phyloP scores from a whole-genome alignment of 2,113 vertebrate species.

The Antechinus stuartii region DNA sequence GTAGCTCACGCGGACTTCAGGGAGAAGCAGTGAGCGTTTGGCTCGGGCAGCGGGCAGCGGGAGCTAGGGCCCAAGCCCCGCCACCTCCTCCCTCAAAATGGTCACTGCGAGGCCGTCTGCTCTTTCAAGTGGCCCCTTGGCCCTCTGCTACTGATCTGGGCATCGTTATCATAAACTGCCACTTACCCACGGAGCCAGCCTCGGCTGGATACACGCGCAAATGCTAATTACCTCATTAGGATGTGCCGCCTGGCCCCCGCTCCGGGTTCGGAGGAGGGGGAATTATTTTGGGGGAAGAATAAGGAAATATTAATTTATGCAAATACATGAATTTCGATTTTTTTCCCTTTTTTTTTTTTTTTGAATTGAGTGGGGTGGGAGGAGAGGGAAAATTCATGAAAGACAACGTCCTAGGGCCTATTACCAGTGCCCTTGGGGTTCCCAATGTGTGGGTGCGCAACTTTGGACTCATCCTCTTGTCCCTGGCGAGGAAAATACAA shows the following conservation, averaged over 20 bases:
- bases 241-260: slow-evolving; percentile 78
- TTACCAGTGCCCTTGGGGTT: background rate
- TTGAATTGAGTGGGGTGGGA: background rate
- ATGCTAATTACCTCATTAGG: slow-evolving; percentile 83
- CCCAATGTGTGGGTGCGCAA: slow-evolving; percentile 10
- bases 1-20: slow-evolving; percentile 49
- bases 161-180: slow-evolving; percentile 79
- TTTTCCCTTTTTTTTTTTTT: background rate
- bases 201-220: slow-evolving; percentile 81
- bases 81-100: slow-evolving; percentile 18
- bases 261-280: slow-evolving; percentile 52
- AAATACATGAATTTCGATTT: slow-evolving; percentile 51
- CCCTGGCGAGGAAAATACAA: slow-evolving; percentile 11
- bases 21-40: slow-evolving; percentile 11
- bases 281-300: slow-evolving; percentile 79
- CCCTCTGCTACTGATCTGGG: slow-evolving; percentile 74
- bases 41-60: background rate
- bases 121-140: slow-evolving; percentile 67
- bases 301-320: slow-evolving; percentile 81
- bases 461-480: background rate
- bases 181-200: slow-evolving; percentile 77
- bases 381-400: slow-evolving; percentile 41
- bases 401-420: slow-evolving; percentile 38
- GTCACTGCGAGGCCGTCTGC: slow-evolving; percentile 65
- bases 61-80: slow-evolving; percentile 11